Conservation (phyloP, 2,113 vertebrate species). For the Pagrus major region DNA sequence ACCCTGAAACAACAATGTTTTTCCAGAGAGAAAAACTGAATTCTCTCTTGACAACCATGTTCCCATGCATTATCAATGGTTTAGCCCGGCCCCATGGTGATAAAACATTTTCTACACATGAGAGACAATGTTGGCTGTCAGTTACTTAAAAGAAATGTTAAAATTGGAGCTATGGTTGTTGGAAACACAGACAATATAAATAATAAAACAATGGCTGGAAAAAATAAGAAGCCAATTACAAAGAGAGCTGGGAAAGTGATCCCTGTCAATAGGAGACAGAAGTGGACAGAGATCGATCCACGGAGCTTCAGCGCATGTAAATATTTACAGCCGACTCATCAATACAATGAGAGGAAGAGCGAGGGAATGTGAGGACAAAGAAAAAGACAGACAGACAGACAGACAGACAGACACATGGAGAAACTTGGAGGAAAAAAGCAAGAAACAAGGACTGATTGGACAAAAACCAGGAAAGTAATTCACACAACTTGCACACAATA, state of each 20-base stretch:
- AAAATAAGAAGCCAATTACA: slow-evolving; percentile 56
- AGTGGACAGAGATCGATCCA: slow-evolving; percentile 43
- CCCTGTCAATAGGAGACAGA: slow-evolving; percentile 36
- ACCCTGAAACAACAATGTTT: slow-evolving; percentile 29
- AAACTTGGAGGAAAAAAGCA: background rate
- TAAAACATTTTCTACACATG: slow-evolving; percentile 60
- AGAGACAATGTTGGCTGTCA: slow-evolving; percentile 60
- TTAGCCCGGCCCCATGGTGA: slow-evolving; percentile 45
- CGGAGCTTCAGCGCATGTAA: slow-evolving; percentile 46
- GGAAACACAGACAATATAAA: slow-evolving; percentile 60
- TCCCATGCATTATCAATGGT: slow-evolving; percentile 63
- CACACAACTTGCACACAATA: slow-evolving; percentile 22
- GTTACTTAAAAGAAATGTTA: slow-evolving; percentile 63
- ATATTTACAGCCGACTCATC: slow-evolving; percentile 65
- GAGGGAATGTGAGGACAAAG: slow-evolving; percentile 16
- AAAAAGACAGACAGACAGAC: slow-evolving; percentile 11
- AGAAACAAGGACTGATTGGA: slow-evolving; percentile 30
- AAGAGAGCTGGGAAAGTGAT: slow-evolving; percentile 44
- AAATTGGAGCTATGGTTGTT: slow-evolving; percentile 49
- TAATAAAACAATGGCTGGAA: slow-evolving; percentile 48
- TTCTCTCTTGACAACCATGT: slow-evolving; percentile 51
- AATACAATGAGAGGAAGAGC: slow-evolving; percentile 18
- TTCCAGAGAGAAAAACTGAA: slow-evolving; percentile 40
- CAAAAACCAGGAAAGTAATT: slow-evolving; percentile 45
- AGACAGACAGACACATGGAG: background rate